These are phyloP conservation scores for Phalangium opilio DNA, from an alignment of 2,888 invertebrate genomes.

Conservation along the genomic window DNA sequence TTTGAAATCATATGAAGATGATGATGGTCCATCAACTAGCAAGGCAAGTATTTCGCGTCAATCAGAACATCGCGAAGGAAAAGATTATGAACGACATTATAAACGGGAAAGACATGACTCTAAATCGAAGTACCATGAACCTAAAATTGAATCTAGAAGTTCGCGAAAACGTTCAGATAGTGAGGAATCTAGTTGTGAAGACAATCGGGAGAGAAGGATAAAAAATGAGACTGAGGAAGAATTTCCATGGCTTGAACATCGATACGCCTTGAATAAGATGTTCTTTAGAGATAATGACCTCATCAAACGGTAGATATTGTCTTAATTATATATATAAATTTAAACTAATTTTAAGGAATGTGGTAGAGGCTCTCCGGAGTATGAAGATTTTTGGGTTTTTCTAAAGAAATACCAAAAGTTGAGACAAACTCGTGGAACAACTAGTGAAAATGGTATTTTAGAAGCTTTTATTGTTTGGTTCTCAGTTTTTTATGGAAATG, in stretches of 20 bases:
- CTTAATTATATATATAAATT: not conserved
- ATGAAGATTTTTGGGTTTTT: slow-evolving; percentile 21
- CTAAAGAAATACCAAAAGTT: slow-evolving; percentile 16
- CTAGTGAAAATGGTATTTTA: slow-evolving; percentile 1
- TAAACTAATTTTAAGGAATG: not conserved
- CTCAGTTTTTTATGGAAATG: not conserved
- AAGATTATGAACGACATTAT: too few relatives aligned
- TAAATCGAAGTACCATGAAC: too few relatives aligned
- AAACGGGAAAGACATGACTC: too few relatives aligned
- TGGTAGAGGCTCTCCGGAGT: slow-evolving; percentile 13
- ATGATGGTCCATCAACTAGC: too few relatives aligned
- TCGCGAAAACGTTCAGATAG: too few relatives aligned
- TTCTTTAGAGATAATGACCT: slow-evolving; percentile 16
- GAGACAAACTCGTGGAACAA: slow-evolving; percentile 8
- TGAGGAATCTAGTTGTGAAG: too few relatives aligned
- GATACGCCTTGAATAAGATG: slow-evolving; percentile 15
- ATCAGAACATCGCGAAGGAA: too few relatives aligned
- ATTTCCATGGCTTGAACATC: slow-evolving; percentile 10
- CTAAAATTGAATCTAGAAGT: too few relatives aligned
- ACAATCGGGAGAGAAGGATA: too few relatives aligned
- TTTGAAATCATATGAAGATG: too few relatives aligned
- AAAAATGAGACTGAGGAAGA: slow-evolving; percentile 5
- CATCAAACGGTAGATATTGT: slow-evolving; percentile 10
- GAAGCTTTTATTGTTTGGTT: not conserved
- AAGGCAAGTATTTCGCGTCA: too few relatives aligned